Percentiles rank a stretch among this genome's conserved stretches.
These are phyloP conservation scores for Mungos mungo DNA, from an alignment of 2,113 vertebrate species.

Conservation along the genomic window DNA sequence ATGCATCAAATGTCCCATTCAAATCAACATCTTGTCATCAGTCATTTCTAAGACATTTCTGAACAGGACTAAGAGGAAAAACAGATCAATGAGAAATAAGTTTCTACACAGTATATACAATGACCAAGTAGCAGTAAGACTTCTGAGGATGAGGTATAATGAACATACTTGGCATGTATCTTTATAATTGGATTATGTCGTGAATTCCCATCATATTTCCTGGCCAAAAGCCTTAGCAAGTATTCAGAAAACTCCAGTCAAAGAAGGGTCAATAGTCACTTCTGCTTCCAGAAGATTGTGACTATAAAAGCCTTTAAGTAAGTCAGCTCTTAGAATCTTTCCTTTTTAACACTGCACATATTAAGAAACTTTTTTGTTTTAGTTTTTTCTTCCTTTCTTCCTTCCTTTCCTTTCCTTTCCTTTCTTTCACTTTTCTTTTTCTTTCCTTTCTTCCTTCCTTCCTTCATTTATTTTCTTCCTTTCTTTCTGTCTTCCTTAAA, in stretches of 20 bases:
- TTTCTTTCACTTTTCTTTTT: background rate
- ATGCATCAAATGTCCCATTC: background rate
- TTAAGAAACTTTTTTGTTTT: background rate
- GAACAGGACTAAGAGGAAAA: background rate
- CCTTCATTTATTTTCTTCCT: background rate
- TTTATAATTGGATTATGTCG: background rate
- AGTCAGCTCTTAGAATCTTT: background rate
- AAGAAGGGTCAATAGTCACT: background rate
- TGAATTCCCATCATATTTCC: background rate
- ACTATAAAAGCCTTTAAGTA: background rate
- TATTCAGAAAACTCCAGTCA: background rate
- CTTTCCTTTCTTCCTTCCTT: background rate
- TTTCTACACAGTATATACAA: rapidly evolving
- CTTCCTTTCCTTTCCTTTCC: no score
- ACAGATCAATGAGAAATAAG: background rate
- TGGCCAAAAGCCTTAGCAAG: background rate
- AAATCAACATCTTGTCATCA: background rate
- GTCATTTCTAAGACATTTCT: background rate
- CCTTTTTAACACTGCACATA: background rate
- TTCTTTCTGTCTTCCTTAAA: background rate
- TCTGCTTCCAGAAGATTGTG: background rate
- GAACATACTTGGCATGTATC: background rate
- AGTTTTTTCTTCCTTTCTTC: background rate
- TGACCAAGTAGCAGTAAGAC: background rate
- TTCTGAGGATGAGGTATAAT: background rate